A percentile compares a stretch with the other conserved stretches of the same genome.
These are phyloP conservation scores for Tetramorium bicarinatum DNA, from an alignment of 2,888 invertebrate species.

Conservation along the genomic window DNA sequence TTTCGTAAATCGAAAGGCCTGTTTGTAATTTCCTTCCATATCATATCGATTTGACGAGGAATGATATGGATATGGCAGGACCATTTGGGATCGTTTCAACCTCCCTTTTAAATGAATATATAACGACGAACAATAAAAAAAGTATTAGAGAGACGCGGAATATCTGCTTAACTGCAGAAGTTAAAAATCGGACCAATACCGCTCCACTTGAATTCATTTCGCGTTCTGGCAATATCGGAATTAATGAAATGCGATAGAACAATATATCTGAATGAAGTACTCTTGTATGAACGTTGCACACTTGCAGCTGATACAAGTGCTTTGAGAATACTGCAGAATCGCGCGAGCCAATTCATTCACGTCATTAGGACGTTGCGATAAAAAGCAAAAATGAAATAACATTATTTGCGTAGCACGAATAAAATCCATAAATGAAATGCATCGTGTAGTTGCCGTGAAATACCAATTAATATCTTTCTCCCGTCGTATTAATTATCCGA, in stretches of 20 bases:
- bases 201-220: conserved; percentile 53
- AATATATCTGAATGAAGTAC: conserved; percentile 72
- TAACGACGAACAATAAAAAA: conserved; percentile 60
- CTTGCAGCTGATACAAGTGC: conserved; percentile 62
- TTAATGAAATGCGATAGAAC: conserved; percentile 68
- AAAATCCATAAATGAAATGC: conserved; percentile 3
- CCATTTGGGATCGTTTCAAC: neutral
- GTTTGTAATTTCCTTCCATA: conserved; percentile 9
- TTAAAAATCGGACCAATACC: conserved; percentile 62
- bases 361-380: conserved; percentile 42
- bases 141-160: conserved; percentile 59
- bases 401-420: conserved; percentile 31
- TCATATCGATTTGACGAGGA: neutral
- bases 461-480: conserved; percentile 33
- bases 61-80: neutral
- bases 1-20: neutral
- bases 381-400: conserved; percentile 47
- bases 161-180: conserved; percentile 63
- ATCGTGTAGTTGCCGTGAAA: conserved; percentile 1
- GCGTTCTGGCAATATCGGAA: conserved; percentile 59
- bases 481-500: conserved; percentile 16
- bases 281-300: conserved; percentile 72
- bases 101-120: conserved; percentile 9
- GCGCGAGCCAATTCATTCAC: conserved; percentile 45
- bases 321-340: conserved; percentile 62